A percentile compares a stretch with the other conserved stretches of the same genome.
These are phyloP conservation scores for Pao palembangensis DNA, from an alignment of 2,113 vertebrate species.

Conservation along the genomic window DNA sequence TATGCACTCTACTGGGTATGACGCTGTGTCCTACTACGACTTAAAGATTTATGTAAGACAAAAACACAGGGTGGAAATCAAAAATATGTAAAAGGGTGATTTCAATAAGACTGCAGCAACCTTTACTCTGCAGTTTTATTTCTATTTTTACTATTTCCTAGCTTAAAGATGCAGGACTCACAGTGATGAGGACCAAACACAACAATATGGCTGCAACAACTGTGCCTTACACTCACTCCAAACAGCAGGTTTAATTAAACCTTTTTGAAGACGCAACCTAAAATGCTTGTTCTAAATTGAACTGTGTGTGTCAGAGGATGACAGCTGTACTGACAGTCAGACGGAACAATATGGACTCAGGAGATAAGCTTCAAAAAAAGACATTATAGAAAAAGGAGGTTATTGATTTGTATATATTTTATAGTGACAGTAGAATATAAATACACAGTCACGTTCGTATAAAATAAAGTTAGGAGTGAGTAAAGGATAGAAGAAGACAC, in stretches of 20 bases:
- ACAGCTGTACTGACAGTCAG: not conserved
- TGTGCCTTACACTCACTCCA: too few species aligned
- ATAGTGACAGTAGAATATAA: conserved; percentile 5
- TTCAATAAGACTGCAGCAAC: too few species aligned
- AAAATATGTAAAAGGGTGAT: conserved; percentile 1
- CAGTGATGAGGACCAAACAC: too few species aligned
- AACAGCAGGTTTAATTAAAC: too few species aligned
- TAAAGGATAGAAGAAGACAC: not conserved
- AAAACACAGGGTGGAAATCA: conserved; percentile 27
- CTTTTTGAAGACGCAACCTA: too few species aligned
- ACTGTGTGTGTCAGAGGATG: not conserved
- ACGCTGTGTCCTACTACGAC: conserved; percentile 23
- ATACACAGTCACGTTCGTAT: not conserved
- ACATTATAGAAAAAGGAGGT: not conserved
- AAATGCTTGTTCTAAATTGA: conserved; percentile 17
- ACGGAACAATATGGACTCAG: conserved; percentile 7
- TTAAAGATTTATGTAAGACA: conserved; percentile 26
- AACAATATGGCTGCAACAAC: too few species aligned
- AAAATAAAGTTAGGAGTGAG: too few species aligned
- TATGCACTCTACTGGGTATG: conserved; percentile 44
- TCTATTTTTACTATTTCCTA: too few species aligned
- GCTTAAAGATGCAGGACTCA: too few species aligned
- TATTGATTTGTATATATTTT: conserved; percentile 21
- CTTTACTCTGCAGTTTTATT: too few species aligned
- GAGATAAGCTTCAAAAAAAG: conserved; percentile 29